Evolutionary conservation across 2,797 vertebrate genomes (phyloP).

Genomic region (Natrix natrix): DNA sequence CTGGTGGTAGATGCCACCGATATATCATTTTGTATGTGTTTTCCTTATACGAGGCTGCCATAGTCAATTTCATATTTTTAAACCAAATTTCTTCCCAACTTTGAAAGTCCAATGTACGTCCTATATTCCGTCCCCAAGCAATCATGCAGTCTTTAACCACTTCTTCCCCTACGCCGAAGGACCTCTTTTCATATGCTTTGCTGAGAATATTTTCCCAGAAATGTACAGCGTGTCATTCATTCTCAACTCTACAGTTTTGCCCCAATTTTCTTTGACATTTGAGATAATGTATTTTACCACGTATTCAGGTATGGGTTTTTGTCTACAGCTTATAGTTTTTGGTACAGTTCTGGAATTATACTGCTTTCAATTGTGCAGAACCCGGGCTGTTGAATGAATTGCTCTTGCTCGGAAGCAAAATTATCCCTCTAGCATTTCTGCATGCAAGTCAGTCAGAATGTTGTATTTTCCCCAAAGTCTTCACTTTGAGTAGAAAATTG

Average conservation of each 20-base stretch:
- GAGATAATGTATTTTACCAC: slow-evolving; percentile 32
- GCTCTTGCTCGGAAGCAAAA: not conserved
- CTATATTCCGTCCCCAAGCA: too few relatives aligned
- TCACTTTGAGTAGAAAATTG: slow-evolving; percentile 36
- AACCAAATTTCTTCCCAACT: too few relatives aligned
- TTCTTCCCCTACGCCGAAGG: not conserved
- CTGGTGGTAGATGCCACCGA: too few relatives aligned
- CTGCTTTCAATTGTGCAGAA: not conserved
- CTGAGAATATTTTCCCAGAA: not conserved
- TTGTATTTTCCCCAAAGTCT: slow-evolving; percentile 41
- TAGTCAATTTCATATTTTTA: too few relatives aligned
- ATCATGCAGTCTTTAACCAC: too few relatives aligned
- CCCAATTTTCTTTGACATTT: slow-evolving; percentile 29
- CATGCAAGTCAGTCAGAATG: slow-evolving; percentile 36
- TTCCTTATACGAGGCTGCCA: too few relatives aligned
- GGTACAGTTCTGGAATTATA: slow-evolving; percentile 18
- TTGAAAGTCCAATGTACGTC: too few relatives aligned
- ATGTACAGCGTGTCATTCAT: not conserved
- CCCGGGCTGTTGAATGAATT: slow-evolving; percentile 14
- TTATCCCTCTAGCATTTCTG: slow-evolving; percentile 34
- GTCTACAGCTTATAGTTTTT: slow-evolving; percentile 12
- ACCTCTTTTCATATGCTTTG: not conserved
- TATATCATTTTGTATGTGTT: too few relatives aligned
- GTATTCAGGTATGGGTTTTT: slow-evolving; percentile 19
- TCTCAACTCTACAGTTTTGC: slow-evolving; percentile 24